Base-by-base conservation (phyloP, 2,113 vertebrate species). In the Reinhardtius hippoglossoides region DNA sequence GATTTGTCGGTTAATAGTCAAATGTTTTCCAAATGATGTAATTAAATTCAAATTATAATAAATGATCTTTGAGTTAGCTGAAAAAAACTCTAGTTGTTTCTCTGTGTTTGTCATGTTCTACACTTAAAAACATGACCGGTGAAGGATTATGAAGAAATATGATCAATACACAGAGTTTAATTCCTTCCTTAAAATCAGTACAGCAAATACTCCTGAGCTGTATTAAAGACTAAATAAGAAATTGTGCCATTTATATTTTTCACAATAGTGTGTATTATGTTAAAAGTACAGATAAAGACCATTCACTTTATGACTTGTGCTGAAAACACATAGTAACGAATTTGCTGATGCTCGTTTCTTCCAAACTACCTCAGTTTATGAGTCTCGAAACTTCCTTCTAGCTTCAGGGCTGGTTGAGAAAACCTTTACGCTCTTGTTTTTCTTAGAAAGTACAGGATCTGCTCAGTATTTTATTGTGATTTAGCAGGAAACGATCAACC, bases 341-440 rank as follows among this genome's bases (percentile, higher is more conserved):
- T 70, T 58, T 24, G 24, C 21, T 12, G 15, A 27, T 21, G 18
- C 50, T 8, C 10, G 0, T 23, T 60, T 42, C 26, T 65, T 26
- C 24, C 20, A 64, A 60, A 54, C 35, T 5, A 46, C 13, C 0
- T 4, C 15, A 10, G 59, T 84, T 73, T 58, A 75, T 27, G 50
- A 74, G 37, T 26, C n/a, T 5, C 71, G 40, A 67, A 59, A 66
- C n/a, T 37, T 75, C 40, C 37, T 61, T 66, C 48, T 23, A 46
- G 84, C 63, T 55, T 18, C 0, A 44, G 60, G 59, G n/a, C 57
- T 54, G 46, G 74, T 20, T 40, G 9, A 68, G 12, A 48, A 27
- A 61, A 42, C 40, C 62, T 69, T 71, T 70, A 31, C 40, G 13
- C 40, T 42, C 40, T 13, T 26, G 63, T 42, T 62, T 48, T 63